Evolutionary conservation across 2,797 vertebrate genomes (phyloP), one percentile per base, ranked within the genome.

Genomic region (Acanthurus leucopareius): DNA sequence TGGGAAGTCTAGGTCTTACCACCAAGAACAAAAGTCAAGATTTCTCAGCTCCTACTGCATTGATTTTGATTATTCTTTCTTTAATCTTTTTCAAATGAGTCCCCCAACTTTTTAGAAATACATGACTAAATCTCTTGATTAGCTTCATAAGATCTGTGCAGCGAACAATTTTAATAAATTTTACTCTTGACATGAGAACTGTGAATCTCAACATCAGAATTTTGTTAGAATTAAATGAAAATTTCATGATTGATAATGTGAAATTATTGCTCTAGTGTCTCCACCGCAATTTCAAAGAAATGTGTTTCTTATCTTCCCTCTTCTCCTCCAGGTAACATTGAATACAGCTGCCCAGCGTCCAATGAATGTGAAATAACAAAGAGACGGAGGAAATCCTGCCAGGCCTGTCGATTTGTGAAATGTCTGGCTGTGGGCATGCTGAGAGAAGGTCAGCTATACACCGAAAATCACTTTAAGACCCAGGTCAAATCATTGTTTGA

Each of bases 311-410:
- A 9, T 59, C 54, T 47, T 44, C 17, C 74, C 0, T 74, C 38
- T 57, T 66, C 75, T 78, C 64, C 75, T 45, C 49, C 64, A 99
- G 98, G 98, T 91, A 99, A 98, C 92, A 99, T 99, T 76, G 98
- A 99, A 75, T 99, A 99, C 92, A 99, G 97, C 94, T 99, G 98
- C 91, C 98, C 97, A 0, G 98, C 97, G 17, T 98, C 97, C 5
- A 99, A 97, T 17, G 97, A 99, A 94, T 99, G 98, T 95, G 98
- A 99, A 93, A 99, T 99, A 94, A 99, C 98, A 59, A 99, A 99
- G 92, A 96, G 98, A 77, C 96, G 98, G 93, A 97, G 98, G 91
- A 99, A 99, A 89, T 99, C 98, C 73, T 99, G 98, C 95, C 98
- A 99, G 94, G 98, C 98, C 54, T 99, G 98, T 92, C 98, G 97